Conservation (phyloP, 2,113 vertebrate species). For the Triplophysa siluroides region DNA sequence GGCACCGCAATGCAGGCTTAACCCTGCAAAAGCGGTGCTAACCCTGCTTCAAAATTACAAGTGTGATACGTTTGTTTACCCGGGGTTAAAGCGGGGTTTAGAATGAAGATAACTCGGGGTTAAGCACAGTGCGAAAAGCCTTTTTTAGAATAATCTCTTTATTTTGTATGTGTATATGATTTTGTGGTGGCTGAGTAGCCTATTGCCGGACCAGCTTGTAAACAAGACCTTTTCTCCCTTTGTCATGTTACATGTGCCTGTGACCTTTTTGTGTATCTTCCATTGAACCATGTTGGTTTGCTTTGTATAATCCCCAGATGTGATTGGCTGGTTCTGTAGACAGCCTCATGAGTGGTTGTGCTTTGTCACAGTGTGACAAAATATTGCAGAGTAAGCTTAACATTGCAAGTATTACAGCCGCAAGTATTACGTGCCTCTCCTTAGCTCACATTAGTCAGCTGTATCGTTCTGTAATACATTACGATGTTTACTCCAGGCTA, state of each 20-base stretch:
- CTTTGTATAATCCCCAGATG: slow-evolving; percentile 2
- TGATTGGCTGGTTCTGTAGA: slow-evolving; percentile 27
- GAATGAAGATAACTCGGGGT: too few species aligned
- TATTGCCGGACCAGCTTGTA: neutral
- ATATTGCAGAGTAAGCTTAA: slow-evolving; percentile 19
- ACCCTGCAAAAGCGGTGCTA: too few species aligned
- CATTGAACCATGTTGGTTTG: neutral
- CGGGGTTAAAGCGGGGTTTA: too few species aligned
- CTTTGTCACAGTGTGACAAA: slow-evolving; percentile 8
- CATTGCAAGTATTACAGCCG: neutral
- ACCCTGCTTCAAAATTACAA: too few species aligned
- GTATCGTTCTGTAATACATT: slow-evolving; percentile 4
- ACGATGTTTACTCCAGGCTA: slow-evolving; percentile 4
- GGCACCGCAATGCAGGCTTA: too few species aligned
- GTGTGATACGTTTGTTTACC: too few species aligned
- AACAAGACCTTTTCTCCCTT: slow-evolving; percentile 8
- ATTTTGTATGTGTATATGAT: neutral
- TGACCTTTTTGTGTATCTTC: slow-evolving; percentile 59
- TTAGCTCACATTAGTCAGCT: neutral
- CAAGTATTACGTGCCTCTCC: neutral
- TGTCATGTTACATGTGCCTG: neutral
- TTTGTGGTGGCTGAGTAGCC: neutral
- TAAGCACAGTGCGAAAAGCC: too few species aligned
- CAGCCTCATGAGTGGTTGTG: neutral
- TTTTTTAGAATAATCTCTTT: neutral